phyloP scores from a whole-genome alignment of 2,797 vertebrate species.

The Lacerta viridis region DNA sequence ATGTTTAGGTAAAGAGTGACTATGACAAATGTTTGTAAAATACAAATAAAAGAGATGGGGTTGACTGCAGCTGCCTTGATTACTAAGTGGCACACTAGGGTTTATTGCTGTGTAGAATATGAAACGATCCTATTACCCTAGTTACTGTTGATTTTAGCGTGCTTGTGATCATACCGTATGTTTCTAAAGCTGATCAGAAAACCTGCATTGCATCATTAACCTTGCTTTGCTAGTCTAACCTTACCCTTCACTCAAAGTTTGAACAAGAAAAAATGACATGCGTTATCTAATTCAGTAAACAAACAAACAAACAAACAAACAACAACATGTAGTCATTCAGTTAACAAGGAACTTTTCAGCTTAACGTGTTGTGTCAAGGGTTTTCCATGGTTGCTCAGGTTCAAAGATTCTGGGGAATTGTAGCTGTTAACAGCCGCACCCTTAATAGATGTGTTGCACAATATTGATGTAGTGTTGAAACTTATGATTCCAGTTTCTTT shows the following conservation, averaged over 20 bases:
- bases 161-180: background rate
- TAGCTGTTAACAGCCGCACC: too few species aligned
- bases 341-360: too few species aligned
- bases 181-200: background rate
- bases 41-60: background rate
- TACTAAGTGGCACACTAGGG: background rate
- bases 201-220: background rate
- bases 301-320: too few species aligned
- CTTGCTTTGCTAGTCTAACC: background rate
- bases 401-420: too few species aligned
- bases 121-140: background rate
- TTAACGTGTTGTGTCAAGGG: too few species aligned
- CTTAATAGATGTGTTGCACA: too few species aligned
- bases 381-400: too few species aligned
- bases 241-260: background rate
- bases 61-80: background rate
- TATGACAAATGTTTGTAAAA: background rate
- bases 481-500: too few species aligned
- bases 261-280: background rate
- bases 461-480: too few species aligned
- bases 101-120: background rate
- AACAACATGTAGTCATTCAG: too few species aligned
- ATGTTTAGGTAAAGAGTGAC: background rate
- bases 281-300: too few species aligned
- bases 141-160: background rate